Evolutionary conservation across 2,797 vertebrate species (phyloP).

Genomic region (Mergus octosetaceus): DNA sequence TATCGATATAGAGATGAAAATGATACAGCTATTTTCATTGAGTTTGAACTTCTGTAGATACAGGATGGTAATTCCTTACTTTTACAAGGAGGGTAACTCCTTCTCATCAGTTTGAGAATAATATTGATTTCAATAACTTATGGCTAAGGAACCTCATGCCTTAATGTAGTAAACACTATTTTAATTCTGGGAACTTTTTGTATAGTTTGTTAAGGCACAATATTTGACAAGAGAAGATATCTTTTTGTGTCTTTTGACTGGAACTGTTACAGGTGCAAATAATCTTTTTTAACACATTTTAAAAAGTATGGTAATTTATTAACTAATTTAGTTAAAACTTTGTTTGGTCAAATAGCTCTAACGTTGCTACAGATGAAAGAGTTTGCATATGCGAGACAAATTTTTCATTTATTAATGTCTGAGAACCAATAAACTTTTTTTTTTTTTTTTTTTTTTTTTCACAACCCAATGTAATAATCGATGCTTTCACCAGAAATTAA

Average conservation of each 20-base stretch:
- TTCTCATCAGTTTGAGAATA: not conserved
- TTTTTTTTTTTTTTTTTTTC: not conserved
- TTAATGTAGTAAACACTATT: not conserved
- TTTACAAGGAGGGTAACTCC: not conserved
- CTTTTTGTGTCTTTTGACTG: not conserved
- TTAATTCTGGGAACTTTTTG: not conserved
- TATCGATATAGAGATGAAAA: not conserved
- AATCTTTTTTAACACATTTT: not conserved
- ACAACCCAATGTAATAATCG: not conserved
- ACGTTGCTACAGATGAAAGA: not conserved
- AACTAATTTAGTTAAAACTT: not conserved
- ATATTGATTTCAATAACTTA: not conserved
- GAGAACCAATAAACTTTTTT: not conserved
- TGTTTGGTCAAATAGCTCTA: not conserved
- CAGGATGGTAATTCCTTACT: not conserved
- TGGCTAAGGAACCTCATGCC: not conserved
- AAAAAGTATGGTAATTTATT: not conserved
- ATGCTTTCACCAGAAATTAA: not conserved
- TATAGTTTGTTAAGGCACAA: not conserved
- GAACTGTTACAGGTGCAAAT: not conserved
- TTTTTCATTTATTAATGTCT: not conserved
- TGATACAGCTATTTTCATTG: not conserved
- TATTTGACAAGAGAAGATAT: not conserved
- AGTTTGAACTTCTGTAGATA: not conserved
- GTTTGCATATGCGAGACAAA: not conserved